Evolutionary conservation across 2,797 vertebrate species (phyloP), one percentile per base, ranked within the genome.

Genomic region (Hippopotamyrus pictus): DNA sequence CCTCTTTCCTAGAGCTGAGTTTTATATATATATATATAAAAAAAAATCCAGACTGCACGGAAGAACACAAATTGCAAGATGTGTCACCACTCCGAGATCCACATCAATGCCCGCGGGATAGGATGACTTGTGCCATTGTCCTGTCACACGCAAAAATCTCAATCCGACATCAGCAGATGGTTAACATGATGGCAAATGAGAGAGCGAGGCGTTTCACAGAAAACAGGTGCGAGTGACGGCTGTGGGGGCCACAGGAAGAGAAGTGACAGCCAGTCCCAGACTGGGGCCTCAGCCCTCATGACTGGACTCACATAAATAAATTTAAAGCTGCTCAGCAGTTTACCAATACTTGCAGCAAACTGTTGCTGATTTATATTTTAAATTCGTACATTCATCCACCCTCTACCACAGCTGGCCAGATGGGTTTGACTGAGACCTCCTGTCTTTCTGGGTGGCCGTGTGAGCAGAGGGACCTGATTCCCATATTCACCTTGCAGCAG

Each of bases 401-500:
- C 19, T n/a, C 17, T 41, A 79, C 37, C 37, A 41, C 14, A 44
- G 73, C 0, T 8, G 25, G 17, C 69, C 73, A 44, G 33, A 44
- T 11, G 37, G 69, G 7, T n/a, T 19, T 79, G 4, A 79, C 14
- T 9, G 17, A n/a, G 33, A 17, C 33, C 37, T 19, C 37, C 33
- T 41, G 73, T 17, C 4, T 44, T 79, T 6, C 73, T 44, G 73
- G 82, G n/a, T 2, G 46, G 9, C 22, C 19, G 1, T 14, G 7
- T 22, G 44, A 50, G 46, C 46, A 84, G 46, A 84, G 44, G n/a
- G 82, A 84, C 3, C 8, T 0, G n/a, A 11, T 51, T 44, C 22
- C 19, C 8, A 17, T 17, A 69, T 92, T 1, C 46, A 99, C 98
- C 98, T 93, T 98, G 98, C 82, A 99, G 96, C 3, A 99, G 96